Conservation (phyloP, 1,140 invertebrate genomes). For the Hylaeus volcanicus region DNA sequence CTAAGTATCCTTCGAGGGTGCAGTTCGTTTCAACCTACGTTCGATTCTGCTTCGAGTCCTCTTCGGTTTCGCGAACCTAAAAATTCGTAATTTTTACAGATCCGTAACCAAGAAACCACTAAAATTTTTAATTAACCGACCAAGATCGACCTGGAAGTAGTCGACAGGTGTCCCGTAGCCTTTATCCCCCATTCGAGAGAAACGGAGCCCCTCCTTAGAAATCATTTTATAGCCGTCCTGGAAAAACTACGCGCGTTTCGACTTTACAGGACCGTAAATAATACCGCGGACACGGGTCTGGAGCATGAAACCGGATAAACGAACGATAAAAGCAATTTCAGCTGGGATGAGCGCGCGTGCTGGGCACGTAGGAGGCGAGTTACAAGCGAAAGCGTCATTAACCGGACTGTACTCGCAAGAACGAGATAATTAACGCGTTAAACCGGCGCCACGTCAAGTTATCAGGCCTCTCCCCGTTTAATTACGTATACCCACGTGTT, state of each 20-base stretch:
- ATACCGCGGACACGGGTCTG: background rate
- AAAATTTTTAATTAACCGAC: too few species aligned
- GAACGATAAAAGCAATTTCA: slow-evolving; percentile 48
- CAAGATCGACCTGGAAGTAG: too few species aligned
- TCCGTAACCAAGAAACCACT: too few species aligned
- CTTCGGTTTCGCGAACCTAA: too few species aligned
- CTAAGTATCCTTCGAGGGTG: too few species aligned
- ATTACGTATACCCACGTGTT: slow-evolving; percentile 70
- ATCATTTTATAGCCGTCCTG: background rate
- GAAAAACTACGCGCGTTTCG: slow-evolving; percentile 11
- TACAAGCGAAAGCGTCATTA: slow-evolving; percentile 60
- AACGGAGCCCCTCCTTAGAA: too few species aligned
- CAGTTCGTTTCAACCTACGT: too few species aligned
- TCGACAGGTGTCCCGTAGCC: too few species aligned
- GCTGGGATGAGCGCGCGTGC: slow-evolving; percentile 32
- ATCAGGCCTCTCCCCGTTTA: slow-evolving; percentile 71
- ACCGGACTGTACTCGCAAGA: slow-evolving; percentile 57
- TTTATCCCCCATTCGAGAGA: too few species aligned
- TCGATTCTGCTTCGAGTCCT: too few species aligned
- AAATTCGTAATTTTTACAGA: too few species aligned
- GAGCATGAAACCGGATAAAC: slow-evolving; percentile 27
- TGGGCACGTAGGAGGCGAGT: slow-evolving; percentile 67
- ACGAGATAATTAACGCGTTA: slow-evolving; percentile 75
- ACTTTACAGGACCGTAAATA: slow-evolving; percentile 37
- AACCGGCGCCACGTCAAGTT: slow-evolving; percentile 67